Evolutionary conservation across 1,140 invertebrate genomes (phyloP), one percentile per base, ranked within the genome.

Genomic region (Drosophila serrata): DNA sequence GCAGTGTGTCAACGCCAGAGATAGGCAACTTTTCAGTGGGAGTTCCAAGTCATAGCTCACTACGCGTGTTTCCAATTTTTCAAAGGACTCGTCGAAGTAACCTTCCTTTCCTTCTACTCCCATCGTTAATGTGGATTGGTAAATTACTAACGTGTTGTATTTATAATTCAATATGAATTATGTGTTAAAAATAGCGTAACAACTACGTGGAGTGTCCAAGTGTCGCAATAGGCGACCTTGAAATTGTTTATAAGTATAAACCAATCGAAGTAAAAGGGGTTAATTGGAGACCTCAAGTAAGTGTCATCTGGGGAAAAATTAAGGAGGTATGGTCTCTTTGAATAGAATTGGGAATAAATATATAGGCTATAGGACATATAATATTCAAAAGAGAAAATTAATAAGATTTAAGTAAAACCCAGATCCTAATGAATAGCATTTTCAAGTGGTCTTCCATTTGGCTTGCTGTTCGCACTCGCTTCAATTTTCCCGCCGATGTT

Each of bases 101-200:
- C 42, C 65, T 22, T 35, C 42, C 9, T 7, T 12, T 8, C 11
- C 35, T 22, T 2, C 15, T 6, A 3, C 1, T 35, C 24, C 3
- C 27, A 12, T 5, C 6, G 27, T 15, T 22, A 22, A 29, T 22
- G 29, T 43, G 12, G 22, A 35, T 24, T 55, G 68, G 46, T 59
- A 76, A 76, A 68, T 55, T 60, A 68, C 29, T 76, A 76, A 68
- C 56, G 48, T 33, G 31, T 39, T 59, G 42, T 76, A 76, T 76
- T 76, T 76, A 76, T 76, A 77, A 76, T 76, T 76, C 40, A 76
- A 76, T 76, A 60, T 59, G 48, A 76, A 55, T 68, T 76, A 76
- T 76, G 73, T 58, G 55, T 40, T 76, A 76, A 76, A 76, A 76
- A 76, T 76, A 76, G 73, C 37, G 22, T 37, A 49, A 33, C 37